These are phyloP conservation scores for Megaceryle alcyon DNA, from an alignment of 2,797 vertebrate species.

Conservation along the genomic window DNA sequence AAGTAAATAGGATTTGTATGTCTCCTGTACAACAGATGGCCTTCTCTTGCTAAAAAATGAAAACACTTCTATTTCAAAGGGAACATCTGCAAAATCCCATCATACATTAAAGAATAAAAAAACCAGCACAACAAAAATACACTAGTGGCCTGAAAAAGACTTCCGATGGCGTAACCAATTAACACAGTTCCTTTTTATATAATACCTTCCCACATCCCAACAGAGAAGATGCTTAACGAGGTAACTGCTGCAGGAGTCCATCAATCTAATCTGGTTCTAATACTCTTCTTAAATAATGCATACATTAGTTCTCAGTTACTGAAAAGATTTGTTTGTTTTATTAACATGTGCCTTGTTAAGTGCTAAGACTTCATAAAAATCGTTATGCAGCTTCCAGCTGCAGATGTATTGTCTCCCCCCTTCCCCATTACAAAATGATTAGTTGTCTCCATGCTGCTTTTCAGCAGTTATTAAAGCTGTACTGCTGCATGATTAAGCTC, in stretches of 20 bases:
- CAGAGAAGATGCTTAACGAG: slow-evolving; percentile 56
- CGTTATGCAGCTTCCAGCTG: slow-evolving; percentile 1
- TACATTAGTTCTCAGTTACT: slow-evolving; percentile 36
- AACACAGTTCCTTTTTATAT: slow-evolving; percentile 46
- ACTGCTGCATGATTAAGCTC: background rate
- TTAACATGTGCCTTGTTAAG: slow-evolving; percentile 36
- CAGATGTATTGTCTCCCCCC: background rate
- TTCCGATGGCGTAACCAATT: slow-evolving; percentile 59
- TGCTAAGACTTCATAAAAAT: slow-evolving; percentile 13
- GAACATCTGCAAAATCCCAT: slow-evolving; percentile 75
- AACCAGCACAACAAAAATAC: slow-evolving; percentile 40
- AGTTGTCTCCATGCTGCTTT: background rate
- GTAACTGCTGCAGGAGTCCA: slow-evolving; percentile 22
- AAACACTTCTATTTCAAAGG: slow-evolving; percentile 67
- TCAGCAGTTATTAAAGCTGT: background rate
- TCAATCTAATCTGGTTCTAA: slow-evolving; percentile 39
- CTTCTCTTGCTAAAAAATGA: slow-evolving; percentile 52
- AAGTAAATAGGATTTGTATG: slow-evolving; percentile 34
- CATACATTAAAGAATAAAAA: slow-evolving; percentile 63
- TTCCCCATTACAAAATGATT: slow-evolving; percentile 42
- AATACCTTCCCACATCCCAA: slow-evolving; percentile 36
- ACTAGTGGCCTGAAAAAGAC: slow-evolving; percentile 28
- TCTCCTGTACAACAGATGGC: slow-evolving; percentile 62
- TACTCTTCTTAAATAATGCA: slow-evolving; percentile 68
- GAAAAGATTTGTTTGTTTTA: slow-evolving; percentile 70